Evolutionary conservation across 2,888 invertebrate species (phyloP), one percentile per base, ranked within the genome.

Genomic region (Caenorhabditis sulstoni): DNA sequence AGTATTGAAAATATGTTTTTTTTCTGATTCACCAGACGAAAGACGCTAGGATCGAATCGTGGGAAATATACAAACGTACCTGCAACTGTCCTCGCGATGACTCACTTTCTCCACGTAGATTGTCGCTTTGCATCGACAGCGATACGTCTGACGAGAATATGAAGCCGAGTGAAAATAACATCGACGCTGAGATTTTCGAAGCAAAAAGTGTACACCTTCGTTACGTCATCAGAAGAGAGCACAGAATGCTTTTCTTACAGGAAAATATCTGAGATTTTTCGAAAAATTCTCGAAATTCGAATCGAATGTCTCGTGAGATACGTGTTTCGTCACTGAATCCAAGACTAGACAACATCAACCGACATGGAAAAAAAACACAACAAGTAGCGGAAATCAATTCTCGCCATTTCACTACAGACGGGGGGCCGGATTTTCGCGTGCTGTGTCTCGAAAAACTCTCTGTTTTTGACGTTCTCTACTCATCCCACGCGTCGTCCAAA

Each of bases 381-480:
- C n/a, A 45, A 62, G 64, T 64, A 58, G 35, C 64, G 50, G 73
- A 71, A 73, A 73, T 73, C 64, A 55, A 64, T 58, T 64, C 29
- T 52, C 37, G 35, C 45, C 37, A 44, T 39, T 55, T 64, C 62
- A 68, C 39, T 61, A 16, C 61, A 70, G 73, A 62, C 70, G 61
- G 37, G 37, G 35, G 73, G 55, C 41, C 29, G 29, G 29, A 29
- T 29, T 64, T 64, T 44, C 20, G 20, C 64, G 57, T 62, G 61
- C 55, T 45, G 53, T 45, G 70, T 70, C 61, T 70, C 53, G 49
- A 55, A 35, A 49, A 41, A 61, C 41, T 41, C 49, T 49, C 39
- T 64, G 67, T 59, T 41, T 39, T 49, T 64, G 57, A 55, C 71
- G 57, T 50, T 64, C 57, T 50, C 57, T 64, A 58, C 47, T 29